Evolutionary conservation across 2,797 vertebrate species (phyloP), one percentile per base, ranked within the genome.

Genomic region (Girardinus metallicus): DNA sequence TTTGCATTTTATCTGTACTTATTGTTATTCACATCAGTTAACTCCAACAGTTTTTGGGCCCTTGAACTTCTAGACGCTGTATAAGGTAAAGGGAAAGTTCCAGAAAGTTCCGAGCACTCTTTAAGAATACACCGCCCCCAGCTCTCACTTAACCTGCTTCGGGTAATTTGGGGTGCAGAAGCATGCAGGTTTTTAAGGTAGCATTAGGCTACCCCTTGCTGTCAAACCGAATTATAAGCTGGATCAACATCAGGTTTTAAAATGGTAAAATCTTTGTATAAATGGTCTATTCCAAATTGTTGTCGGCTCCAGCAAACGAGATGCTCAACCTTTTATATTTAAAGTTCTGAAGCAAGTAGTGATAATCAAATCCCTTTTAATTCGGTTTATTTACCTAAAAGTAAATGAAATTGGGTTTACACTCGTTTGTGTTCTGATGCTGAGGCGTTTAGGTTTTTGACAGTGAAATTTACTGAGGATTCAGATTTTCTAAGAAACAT

Each of bases 61-160:
- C 4, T 41, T 26, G 9, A 68, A 39, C 64, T 23, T 12, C 64
- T 5, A 23, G 21, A 23, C 12, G 4, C 26, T 71, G 4, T 71
- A 15, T 39, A 78, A 77, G 76, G 34, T 13, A 46, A 51, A 31
- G 51, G 29, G 73, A 90, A 84, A 21, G 43, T 31, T 88, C 90
- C 43, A 89, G 91, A 83, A 87, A 81, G 80, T 87, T 88, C 76
- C 4, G 31, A 34, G 41, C 8, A 43, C 46, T 10, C 23, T 66
- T 41, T 39, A 47, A 77, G 11, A 78, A 53, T 74, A 79, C 85
- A 47, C 87, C 84, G 82, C 75, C 73, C 41, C 29, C 49, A 15
- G 29, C 29, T 16, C 57, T 31, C 10, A 29, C 1, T 55, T n/a
- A 18, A 66, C 16, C 66, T 5, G 23, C 39, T 70, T 2, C 23